Evolutionary conservation across 2,797 vertebrate genomes (phyloP).

Genomic region (Hafferia zeledoni): DNA sequence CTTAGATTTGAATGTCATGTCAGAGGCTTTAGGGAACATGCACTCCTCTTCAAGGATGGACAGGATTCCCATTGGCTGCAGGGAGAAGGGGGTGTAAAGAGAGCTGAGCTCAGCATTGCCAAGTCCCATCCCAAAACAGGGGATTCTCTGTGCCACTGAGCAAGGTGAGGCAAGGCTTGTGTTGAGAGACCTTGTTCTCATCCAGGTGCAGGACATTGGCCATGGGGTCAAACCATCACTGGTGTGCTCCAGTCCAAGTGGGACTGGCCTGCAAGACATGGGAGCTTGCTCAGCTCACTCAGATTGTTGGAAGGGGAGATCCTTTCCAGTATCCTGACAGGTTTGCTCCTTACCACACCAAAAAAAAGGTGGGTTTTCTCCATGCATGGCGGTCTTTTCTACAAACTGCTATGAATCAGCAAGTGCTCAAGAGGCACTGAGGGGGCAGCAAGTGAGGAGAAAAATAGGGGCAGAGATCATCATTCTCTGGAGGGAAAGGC

Average conservation of each 20-base stretch:
- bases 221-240: not conserved
- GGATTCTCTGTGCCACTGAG: not conserved
- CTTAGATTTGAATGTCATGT: constrained; percentile 91
- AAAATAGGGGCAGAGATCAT: not conserved
- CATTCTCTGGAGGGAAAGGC: not conserved
- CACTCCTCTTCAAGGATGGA: constrained; percentile 97
- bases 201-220: not conserved
- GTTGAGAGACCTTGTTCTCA: not conserved
- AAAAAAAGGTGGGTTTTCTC: not conserved
- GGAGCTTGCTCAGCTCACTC: not conserved
- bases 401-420: not conserved
- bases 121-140: fast-evolving
- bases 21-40: constrained; percentile 94
- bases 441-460: not conserved
- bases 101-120: not conserved
- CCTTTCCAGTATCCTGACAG: not conserved
- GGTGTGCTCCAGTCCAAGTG: not conserved
- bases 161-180: not conserved
- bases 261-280: not conserved
- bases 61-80: constrained; percentile 91
- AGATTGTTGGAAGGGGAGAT: not conserved
- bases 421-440: not conserved
- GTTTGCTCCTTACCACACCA: not conserved
- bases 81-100: not conserved
- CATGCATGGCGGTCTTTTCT: not conserved